These are phyloP conservation scores for Illadopsis cleaveri DNA, from an alignment of 2,113 vertebrate species.

Conservation along the genomic window DNA sequence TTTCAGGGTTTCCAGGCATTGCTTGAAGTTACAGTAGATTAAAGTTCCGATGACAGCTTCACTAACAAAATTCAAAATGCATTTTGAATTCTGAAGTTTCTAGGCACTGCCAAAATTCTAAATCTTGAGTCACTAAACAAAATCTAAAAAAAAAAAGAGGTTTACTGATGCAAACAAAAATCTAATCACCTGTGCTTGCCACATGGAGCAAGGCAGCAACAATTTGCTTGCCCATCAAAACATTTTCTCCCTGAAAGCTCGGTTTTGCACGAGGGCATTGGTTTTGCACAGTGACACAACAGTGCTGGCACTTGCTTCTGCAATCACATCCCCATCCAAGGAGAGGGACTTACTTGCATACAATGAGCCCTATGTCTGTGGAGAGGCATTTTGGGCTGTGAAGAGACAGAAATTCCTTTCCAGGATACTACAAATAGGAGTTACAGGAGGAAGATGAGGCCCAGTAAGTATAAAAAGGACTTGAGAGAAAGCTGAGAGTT, in stretches of 20 bases:
- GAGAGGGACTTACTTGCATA: constrained; percentile 29
- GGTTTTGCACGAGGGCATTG: neutral
- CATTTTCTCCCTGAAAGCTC: neutral
- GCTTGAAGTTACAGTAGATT: neutral
- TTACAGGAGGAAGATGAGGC: constrained; percentile 43
- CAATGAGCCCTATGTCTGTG: constrained; percentile 8
- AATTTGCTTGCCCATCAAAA: neutral
- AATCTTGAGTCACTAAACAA: neutral
- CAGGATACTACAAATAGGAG: constrained; percentile 25
- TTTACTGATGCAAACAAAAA: neutral
- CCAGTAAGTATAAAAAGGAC: constrained; percentile 44
- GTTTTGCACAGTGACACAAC: neutral
- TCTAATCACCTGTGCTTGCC: neutral
- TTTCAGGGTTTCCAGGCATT: neutral
- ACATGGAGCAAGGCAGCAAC: neutral
- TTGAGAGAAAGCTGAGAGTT: constrained; percentile 74
- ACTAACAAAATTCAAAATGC: neutral
- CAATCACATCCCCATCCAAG: neutral
- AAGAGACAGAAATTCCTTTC: constrained; percentile 23
- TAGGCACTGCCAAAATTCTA: neutral
- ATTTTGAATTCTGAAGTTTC: neutral
- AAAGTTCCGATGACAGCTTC: neutral
- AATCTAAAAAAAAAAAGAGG: neutral
- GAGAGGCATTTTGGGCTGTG: neutral
- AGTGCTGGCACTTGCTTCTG: neutral